phyloP scores from a whole-genome alignment of 2,888 invertebrate genomes.

The Leptothorax acervorum region DNA sequence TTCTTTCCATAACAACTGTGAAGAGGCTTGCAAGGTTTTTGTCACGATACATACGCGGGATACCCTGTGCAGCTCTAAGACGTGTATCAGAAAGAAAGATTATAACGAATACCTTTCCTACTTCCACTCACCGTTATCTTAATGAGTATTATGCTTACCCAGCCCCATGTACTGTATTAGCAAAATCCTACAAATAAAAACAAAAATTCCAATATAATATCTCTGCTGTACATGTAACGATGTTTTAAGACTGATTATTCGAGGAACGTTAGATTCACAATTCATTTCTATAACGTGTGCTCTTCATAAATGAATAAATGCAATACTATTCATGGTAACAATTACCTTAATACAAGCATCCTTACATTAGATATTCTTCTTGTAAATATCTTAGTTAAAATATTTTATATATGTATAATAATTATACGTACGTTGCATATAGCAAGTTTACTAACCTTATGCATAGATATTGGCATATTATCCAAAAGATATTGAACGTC shows the following conservation, averaged over 20 bases:
- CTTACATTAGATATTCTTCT: background rate
- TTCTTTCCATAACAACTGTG: background rate
- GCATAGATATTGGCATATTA: conserved; percentile 87
- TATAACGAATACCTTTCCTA: conserved; percentile 75
- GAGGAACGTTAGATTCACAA: background rate
- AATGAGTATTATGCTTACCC: conserved; percentile 81
- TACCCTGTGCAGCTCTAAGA: background rate
- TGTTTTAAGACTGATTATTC: background rate
- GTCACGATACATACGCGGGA: background rate
- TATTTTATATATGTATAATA: background rate
- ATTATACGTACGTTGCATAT: background rate
- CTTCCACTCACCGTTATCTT: conserved; percentile 76
- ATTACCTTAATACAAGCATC: background rate
- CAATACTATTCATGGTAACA: background rate
- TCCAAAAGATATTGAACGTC: conserved; percentile 90
- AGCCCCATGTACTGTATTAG: conserved; percentile 81
- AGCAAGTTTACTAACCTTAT: conserved; percentile 84
- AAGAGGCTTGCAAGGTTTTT: background rate
- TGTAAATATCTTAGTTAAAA: background rate
- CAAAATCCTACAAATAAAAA: conserved; percentile 79
- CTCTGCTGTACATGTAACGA: background rate
- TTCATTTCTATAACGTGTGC: background rate
- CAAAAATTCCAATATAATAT: conserved; percentile 67
- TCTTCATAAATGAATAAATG: background rate
- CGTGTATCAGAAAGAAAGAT: conserved; percentile 58